Evolutionary conservation across 2,113 vertebrate species (phyloP).

Genomic region (Carlito syrichta): DNA sequence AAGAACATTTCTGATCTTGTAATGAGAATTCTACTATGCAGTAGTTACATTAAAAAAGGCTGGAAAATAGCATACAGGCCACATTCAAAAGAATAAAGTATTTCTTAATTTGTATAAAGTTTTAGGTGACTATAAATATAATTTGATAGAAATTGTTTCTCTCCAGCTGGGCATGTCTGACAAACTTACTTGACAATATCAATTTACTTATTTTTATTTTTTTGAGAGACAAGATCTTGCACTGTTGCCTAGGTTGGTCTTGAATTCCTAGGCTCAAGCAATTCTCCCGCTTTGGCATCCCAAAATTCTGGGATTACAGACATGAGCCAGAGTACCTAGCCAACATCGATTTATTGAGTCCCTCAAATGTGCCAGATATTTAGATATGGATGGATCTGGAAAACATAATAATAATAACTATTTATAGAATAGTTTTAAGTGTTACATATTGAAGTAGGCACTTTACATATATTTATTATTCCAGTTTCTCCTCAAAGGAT

Average conservation of each 20-base stretch:
- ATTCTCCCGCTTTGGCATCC: no score
- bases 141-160: not conserved
- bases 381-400: not conserved
- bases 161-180: not conserved
- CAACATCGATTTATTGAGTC: fast-evolving
- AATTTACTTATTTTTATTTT: no score
- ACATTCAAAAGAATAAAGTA: fast-evolving
- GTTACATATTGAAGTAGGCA: fast-evolving
- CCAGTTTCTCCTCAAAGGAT: not conserved
- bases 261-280: no score
- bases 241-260: no score
- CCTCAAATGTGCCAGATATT: not conserved
- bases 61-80: fast-evolving
- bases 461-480: fast-evolving
- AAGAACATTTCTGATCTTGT: no score
- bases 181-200: fast-evolving
- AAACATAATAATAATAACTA: not conserved
- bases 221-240: no score
- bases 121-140: not conserved
- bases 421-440: no score
- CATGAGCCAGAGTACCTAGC: no score
- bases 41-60: fast-evolving
- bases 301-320: no score
- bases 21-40: fast-evolving
- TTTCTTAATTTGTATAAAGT: no score